These are phyloP conservation scores for Ochotona curzoniae DNA, from an alignment of 2,113 vertebrate species.

Conservation along the genomic window DNA sequence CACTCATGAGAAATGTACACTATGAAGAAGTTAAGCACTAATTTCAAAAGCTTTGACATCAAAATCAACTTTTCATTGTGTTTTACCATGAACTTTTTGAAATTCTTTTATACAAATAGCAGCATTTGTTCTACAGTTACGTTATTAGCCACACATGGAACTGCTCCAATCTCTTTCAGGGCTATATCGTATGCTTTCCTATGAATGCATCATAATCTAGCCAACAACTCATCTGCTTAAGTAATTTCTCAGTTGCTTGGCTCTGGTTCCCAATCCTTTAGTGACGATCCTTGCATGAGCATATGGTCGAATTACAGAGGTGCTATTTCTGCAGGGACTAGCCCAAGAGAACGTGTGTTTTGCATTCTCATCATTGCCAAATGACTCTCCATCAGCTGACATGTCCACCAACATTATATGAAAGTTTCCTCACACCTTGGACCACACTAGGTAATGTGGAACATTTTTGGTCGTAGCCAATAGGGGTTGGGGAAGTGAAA, in stretches of 20 bases:
- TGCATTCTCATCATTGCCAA: constrained; percentile 6
- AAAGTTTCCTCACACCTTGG: neutral
- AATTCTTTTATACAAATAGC: neutral
- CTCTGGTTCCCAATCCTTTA: neutral
- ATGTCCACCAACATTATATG: neutral
- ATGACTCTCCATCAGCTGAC: neutral
- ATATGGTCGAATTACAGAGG: neutral
- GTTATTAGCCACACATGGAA: neutral
- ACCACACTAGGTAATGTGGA: neutral
- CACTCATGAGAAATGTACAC: too few species aligned
- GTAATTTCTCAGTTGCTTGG: neutral
- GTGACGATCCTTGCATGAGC: neutral
- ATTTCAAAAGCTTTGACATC: too few species aligned
- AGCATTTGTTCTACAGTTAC: neutral
- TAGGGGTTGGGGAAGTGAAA: neutral
- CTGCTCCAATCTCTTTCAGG: neutral
- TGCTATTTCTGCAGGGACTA: neutral
- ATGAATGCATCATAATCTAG: neutral
- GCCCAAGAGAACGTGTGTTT: neutral
- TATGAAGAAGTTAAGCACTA: too few species aligned
- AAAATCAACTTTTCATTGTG: too few species aligned
- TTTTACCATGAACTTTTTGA: too few species aligned
- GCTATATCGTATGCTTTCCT: neutral
- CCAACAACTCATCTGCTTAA: neutral
- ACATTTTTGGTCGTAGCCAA: neutral